Conservation (phyloP, 2,888 invertebrate genomes). For the Eristalis intricaria region DNA sequence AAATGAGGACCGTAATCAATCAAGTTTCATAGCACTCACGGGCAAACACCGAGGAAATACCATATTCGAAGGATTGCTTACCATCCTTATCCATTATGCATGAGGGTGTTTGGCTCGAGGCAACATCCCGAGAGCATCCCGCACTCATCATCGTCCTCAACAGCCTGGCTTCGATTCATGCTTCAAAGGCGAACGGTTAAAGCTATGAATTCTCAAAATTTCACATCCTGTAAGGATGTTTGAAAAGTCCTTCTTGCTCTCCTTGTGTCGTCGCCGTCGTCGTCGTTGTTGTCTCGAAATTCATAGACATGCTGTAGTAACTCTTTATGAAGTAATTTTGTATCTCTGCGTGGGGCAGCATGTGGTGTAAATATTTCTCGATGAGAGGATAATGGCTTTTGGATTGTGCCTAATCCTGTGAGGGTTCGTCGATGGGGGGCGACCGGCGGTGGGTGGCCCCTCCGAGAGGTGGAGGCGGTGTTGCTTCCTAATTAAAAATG, state of each 20-base stretch:
- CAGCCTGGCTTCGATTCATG: conserved; percentile 16
- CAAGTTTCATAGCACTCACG: conserved; percentile 63
- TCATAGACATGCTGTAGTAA: conserved; percentile 28
- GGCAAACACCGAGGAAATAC: conserved; percentile 43
- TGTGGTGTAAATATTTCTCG: conserved; percentile 47
- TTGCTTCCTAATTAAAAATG: conserved; percentile 49
- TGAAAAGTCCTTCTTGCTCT: not conserved
- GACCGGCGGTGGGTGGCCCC: not conserved
- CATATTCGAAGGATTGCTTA: conserved; percentile 59
- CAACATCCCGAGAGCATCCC: not conserved
- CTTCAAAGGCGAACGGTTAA: conserved; percentile 39
- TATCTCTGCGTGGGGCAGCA: conserved; percentile 17
- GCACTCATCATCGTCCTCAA: conserved; percentile 2
- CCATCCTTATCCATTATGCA: conserved; percentile 64
- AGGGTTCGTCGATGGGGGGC: conserved; percentile 17
- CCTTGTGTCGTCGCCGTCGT: not conserved
- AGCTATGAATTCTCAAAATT: conserved; percentile 50
- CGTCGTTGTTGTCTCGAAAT: conserved; percentile 20
- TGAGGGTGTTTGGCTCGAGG: conserved; percentile 44
- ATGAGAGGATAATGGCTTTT: conserved; percentile 68
- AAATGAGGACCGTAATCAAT: conserved; percentile 62
- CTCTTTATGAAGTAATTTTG: conserved; percentile 55
- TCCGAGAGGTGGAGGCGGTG: not conserved
- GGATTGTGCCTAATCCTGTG: conserved; percentile 57
- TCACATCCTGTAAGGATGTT: not conserved